Conservation (phyloP, 2,888 invertebrate species). For the Drosophila parthenogenetica region DNA sequence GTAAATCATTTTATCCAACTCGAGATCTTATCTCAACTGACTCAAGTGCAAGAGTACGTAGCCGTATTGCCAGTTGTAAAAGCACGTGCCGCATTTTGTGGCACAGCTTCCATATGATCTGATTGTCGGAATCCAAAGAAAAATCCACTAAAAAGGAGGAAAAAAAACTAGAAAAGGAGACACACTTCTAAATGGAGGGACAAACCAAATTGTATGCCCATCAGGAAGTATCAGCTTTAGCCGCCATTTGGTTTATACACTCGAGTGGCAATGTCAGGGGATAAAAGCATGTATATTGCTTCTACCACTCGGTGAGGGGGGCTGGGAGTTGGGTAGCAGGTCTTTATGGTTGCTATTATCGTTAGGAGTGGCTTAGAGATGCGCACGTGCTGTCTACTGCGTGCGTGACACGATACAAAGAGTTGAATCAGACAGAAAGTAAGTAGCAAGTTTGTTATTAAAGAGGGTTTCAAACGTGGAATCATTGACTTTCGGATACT, state of each 20-base stretch:
- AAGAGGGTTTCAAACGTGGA: background rate
- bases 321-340: slow-evolving; percentile 7
- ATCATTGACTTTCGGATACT: no score
- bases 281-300: slow-evolving; percentile 58
- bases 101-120: slow-evolving; percentile 28
- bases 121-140: slow-evolving; percentile 29
- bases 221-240: slow-evolving; percentile 39
- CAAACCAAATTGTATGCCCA: slow-evolving; percentile 30
- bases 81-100: slow-evolving; percentile 46
- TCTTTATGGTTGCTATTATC: slow-evolving; percentile 18
- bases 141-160: slow-evolving; percentile 42
- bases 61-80: slow-evolving; percentile 21
- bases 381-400: slow-evolving; percentile 4
- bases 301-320: background rate
- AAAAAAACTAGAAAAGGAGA: slow-evolving; percentile 20
- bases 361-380: slow-evolving; percentile 16
- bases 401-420: slow-evolving; percentile 7
- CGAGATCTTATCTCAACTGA: slow-evolving; percentile 57
- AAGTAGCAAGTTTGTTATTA: background rate
- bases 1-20: slow-evolving; percentile 74
- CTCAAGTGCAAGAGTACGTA: slow-evolving; percentile 24
- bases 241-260: slow-evolving; percentile 43
- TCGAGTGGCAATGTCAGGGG: slow-evolving; percentile 42
- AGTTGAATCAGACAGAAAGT: no score
- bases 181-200: background rate